Evolutionary conservation across 2,113 vertebrate genomes (phyloP).

Genomic region (Columba janthina): DNA sequence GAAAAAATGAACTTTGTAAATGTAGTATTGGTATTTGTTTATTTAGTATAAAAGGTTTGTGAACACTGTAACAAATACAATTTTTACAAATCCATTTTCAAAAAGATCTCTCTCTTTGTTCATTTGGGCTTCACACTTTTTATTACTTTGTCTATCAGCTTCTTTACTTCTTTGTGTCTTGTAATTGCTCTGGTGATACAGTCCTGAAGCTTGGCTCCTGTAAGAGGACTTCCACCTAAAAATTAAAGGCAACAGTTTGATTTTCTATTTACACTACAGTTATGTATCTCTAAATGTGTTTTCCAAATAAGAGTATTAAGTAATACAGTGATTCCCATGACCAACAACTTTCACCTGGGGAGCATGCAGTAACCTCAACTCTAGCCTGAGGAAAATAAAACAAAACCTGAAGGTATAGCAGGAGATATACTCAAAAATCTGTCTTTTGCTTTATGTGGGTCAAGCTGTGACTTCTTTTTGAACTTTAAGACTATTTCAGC

Average conservation of each 20-base stretch:
- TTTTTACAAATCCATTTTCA: constrained; percentile 76
- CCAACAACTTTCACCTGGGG: not conserved
- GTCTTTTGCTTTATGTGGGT: not conserved
- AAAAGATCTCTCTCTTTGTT: constrained; percentile 64
- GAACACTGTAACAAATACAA: constrained; percentile 76
- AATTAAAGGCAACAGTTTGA: not conserved
- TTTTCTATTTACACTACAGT: not conserved
- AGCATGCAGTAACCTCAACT: not conserved
- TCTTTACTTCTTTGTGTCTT: constrained; percentile 89
- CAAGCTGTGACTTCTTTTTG: not conserved
- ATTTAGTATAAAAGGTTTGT: constrained; percentile 79
- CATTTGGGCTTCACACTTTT: constrained; percentile 79
- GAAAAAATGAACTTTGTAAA: constrained; percentile 65
- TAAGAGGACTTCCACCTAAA: constrained; percentile 89
- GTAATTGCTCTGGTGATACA: constrained; percentile 86
- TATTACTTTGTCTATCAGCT: constrained; percentile 86
- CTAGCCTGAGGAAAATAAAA: not conserved
- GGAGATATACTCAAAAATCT: not conserved
- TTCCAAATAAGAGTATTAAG: not conserved
- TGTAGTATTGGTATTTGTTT: constrained; percentile 73
- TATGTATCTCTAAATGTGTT: not conserved
- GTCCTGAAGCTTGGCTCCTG: constrained; percentile 91
- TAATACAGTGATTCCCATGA: not conserved
- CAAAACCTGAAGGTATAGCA: not conserved
- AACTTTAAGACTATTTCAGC: not conserved